Base-by-base conservation (phyloP, 2,113 vertebrate species). In the human (Homo sapiens) region DNA sequence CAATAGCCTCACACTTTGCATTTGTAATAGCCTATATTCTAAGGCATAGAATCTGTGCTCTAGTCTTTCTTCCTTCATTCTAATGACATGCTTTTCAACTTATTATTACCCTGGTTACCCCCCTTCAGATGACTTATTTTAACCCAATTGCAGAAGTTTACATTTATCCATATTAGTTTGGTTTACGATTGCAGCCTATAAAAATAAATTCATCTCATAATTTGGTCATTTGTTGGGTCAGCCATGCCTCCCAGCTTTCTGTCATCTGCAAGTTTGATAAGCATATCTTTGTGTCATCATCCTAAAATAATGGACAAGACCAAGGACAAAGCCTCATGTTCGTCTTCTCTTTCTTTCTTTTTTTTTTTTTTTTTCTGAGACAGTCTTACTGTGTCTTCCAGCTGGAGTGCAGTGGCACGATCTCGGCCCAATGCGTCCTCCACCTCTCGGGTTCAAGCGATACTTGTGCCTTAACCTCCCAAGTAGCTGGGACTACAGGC, bases 211-310 rank as follows among this genome's bases (percentile, higher is more conserved):
- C 80, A 23, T 90, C 13, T 89, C 78, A 91, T 93, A 91, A 90
- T 96, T 94, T 75, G 79, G 75, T 82, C 43, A 90, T 93, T n/a
- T 91, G 25, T 88, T 90, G 32, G 23, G 43, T 93, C 85, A 89
- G 78, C 30, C 8, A 48, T 43, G 22, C 73, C 27, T 89, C 45
- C 38, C 52, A 70, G 45, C 17, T 95, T 97, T 95, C 50, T 93
- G 30, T 95, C 45, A 82, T 73, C 43, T 86, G 68, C 72, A 89
- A 0, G 79, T 93, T 93, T 89, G 79, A 35, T 96, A 91, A 93
- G 11, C 23, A 35, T 89, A 52, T 85, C 35, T 86, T 81, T 79
- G 57, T 95, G 59, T 93, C 32, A 72, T 92, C 43, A 83, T 94
- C n/a, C n/a, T 92, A 61, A 96, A 95, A 55, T 87, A 80, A 59